Evolutionary conservation across 2,797 vertebrate species (phyloP).

Genomic region (Lates japonicus): DNA sequence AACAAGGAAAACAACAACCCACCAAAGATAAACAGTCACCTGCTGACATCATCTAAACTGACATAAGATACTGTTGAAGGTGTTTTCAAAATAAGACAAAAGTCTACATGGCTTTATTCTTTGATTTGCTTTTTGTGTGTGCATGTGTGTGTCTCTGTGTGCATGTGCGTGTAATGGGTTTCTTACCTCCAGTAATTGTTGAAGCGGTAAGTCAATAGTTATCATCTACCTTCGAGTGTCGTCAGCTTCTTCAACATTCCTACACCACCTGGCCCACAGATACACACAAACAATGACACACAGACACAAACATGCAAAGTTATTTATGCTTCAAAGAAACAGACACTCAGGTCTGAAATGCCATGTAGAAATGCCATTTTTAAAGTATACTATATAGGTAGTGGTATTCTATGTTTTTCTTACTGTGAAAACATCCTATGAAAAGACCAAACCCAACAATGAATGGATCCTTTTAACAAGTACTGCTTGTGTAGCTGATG

Average conservation of each 20-base stretch:
- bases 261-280: conserved; percentile 65
- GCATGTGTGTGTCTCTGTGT: conserved; percentile 5
- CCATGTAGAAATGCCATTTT: not conserved
- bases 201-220: no score
- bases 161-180: not conserved
- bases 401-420: not conserved
- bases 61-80: conserved; percentile 29
- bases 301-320: not conserved
- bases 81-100: conserved; percentile 34
- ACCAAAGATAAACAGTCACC: conserved; percentile 48
- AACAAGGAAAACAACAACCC: conserved; percentile 69
- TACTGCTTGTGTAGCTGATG: not conserved
- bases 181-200: conserved; percentile 99
- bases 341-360: not conserved
- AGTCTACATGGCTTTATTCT: conserved; percentile 15
- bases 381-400: not conserved
- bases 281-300: conserved; percentile 13
- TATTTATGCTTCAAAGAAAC: not conserved
- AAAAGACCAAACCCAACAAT: not conserved
- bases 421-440: not conserved
- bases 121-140: not conserved
- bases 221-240: conserved; percentile 98
- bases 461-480: not conserved
- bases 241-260: conserved; percentile 98
- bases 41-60: conserved; percentile 35